Conservation (phyloP, 1,140 invertebrate genomes). For the Octopus bimaculoides region DNA sequence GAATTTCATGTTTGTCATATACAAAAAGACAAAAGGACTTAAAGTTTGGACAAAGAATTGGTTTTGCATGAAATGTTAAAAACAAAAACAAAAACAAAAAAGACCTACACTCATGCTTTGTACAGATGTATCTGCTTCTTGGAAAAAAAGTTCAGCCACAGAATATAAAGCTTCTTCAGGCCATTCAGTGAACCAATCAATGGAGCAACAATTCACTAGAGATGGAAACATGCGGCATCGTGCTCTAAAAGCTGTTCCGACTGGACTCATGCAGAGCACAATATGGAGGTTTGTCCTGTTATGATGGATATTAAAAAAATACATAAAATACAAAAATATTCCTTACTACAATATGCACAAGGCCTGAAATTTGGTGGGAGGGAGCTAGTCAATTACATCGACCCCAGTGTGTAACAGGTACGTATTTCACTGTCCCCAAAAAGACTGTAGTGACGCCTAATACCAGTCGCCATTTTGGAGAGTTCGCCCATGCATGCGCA, state of each 20-base stretch:
- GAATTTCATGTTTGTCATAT: too few species aligned
- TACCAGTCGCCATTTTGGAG: too few species aligned
- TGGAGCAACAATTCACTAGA: slow-evolving; percentile 57
- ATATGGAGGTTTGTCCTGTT: slow-evolving; percentile 61
- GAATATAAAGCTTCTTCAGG: slow-evolving; percentile 62
- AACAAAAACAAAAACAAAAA: not conserved
- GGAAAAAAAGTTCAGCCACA: slow-evolving; percentile 62
- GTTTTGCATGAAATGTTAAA: too few species aligned
- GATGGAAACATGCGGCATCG: slow-evolving; percentile 56
- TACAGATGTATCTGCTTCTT: slow-evolving; percentile 47
- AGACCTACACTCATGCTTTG: slow-evolving; percentile 24
- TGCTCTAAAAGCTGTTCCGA: slow-evolving; percentile 66
- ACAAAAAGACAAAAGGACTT: too few species aligned
- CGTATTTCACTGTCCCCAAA: too few species aligned
- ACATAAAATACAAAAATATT: slow-evolving; percentile 41
- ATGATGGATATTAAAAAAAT: slow-evolving; percentile 69
- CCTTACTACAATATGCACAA: too few species aligned
- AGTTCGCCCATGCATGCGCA: too few species aligned
- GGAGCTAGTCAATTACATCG: too few species aligned
- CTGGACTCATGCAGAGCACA: slow-evolving; percentile 62
- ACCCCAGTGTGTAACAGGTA: too few species aligned
- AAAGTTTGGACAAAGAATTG: too few species aligned
- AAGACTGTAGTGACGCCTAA: too few species aligned
- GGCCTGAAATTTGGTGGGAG: too few species aligned
- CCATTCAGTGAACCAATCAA: slow-evolving; percentile 58